Conservation (phyloP, 2,113 vertebrate genomes). For the Ginglymostoma cirratum region DNA sequence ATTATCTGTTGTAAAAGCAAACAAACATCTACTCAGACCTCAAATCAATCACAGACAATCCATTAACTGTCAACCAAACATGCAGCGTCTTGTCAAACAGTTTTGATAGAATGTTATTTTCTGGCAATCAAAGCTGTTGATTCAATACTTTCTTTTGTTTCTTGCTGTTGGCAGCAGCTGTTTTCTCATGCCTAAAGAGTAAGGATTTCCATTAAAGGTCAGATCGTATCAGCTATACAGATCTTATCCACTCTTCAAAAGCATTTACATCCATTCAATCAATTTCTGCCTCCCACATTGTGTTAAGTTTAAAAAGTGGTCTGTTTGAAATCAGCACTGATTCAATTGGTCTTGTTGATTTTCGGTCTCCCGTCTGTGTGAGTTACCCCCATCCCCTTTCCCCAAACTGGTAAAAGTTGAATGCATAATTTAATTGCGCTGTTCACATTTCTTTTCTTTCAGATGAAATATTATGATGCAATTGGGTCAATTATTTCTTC, state of each 20-base stretch:
- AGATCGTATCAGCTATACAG: background rate
- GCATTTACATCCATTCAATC: background rate
- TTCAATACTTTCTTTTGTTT: background rate
- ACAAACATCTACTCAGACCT: no score
- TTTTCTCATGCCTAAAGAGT: background rate
- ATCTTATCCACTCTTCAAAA: background rate
- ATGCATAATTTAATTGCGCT: background rate
- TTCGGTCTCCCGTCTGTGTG: background rate
- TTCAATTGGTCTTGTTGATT: no score
- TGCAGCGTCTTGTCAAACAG: background rate
- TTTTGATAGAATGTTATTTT: background rate
- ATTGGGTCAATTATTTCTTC: conserved; percentile 58
- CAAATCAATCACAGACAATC: no score
- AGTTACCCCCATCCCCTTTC: background rate
- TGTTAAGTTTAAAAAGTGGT: no score
- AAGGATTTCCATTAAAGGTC: background rate
- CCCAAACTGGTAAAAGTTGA: background rate
- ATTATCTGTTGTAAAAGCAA: no score
- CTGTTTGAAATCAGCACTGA: no score
- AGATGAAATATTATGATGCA: conserved; percentile 63
- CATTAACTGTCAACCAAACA: no score
- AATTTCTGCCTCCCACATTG: background rate
- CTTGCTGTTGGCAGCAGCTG: background rate
- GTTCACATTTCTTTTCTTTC: conserved; percentile 41
- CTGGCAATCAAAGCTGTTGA: background rate